Conservation (phyloP, 2,888 invertebrate species). For the Amblyjoppa fuscipennis region DNA sequence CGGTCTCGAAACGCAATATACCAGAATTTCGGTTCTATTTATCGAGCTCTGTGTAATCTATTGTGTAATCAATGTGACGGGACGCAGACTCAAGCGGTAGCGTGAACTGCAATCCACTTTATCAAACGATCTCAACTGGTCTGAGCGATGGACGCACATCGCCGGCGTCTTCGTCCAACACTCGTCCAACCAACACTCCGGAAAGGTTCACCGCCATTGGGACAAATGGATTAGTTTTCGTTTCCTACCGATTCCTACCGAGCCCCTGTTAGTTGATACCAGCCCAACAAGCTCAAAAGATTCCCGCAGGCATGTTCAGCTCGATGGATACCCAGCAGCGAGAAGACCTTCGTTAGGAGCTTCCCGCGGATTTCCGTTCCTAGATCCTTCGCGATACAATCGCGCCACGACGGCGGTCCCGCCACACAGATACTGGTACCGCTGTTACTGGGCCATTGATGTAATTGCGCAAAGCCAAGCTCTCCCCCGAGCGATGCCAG, state of each 20-base stretch:
- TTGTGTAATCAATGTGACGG: neutral
- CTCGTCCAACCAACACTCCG: too few relatives aligned
- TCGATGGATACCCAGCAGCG: neutral
- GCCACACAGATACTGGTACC: neutral
- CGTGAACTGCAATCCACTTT: too few relatives aligned
- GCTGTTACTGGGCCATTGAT: neutral
- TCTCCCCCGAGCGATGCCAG: neutral
- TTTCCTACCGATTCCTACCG: too few relatives aligned
- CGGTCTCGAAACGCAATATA: neutral
- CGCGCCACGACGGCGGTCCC: neutral
- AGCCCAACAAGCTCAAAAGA: neutral
- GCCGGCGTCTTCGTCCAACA: too few relatives aligned
- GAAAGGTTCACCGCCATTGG: too few relatives aligned
- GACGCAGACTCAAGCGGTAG: too few relatives aligned
- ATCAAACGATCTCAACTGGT: too few relatives aligned
- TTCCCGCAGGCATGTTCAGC: neutral
- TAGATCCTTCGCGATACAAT: neutral
- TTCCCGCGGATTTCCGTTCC: neutral
- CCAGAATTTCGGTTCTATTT: neutral
- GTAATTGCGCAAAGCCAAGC: constrained; percentile 13
- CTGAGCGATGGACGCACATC: too few relatives aligned
- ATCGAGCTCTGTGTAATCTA: neutral
- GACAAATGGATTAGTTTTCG: neutral
- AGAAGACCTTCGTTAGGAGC: neutral
- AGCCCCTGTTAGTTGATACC: neutral